Evolutionary conservation across 1,140 invertebrate species (phyloP), one percentile per base, ranked within the genome.

Genomic region (Harlomillsia oculata): DNA sequence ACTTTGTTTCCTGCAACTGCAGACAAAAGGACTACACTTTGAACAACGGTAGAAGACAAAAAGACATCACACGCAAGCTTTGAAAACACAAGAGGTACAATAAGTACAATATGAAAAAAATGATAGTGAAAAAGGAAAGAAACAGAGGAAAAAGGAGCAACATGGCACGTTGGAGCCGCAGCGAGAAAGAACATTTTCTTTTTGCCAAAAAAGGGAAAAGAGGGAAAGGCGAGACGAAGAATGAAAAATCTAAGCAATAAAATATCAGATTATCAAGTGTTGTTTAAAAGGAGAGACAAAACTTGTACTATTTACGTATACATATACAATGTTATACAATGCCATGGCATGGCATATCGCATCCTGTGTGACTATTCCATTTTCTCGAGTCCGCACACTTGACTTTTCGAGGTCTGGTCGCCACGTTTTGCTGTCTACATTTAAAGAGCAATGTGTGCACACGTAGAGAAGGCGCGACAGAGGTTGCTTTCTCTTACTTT

Each of bases 201-300:
- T n/a, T n/a, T n/a, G n/a, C n/a, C n/a, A n/a, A n/a, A 41, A 18
- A 8, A 41, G 39, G 49, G 46, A 44, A 29, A 51, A 45, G 44
- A 37, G 49, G 29, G 40, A 39, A 30, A 45, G 30, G 49, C 40
- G 49, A 59, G 57, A 52, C 39, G 52, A 59, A 54, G 57, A 54
- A 59, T 59, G 57, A 59, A 59, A 59, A 59, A 59, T 59, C 57
- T 59, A 59, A 59, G 57, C 57, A 59, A 59, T 59, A 59, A 59
- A 59, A 59, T 59, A 59, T 59, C 41, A 59, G 57, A 59, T 59
- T 59, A 59, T 59, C 57, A 59, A 59, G 43, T 59, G 57, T 59
- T 59, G 57, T 59, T 59, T 59, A 59, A 59, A 59, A 53, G 45
- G 49, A 29, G 49, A 59, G 56, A 57, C 55, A 57, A 55, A 57